Conservation (phyloP, 2,797 vertebrate genomes). For the Pristis pectinata region DNA sequence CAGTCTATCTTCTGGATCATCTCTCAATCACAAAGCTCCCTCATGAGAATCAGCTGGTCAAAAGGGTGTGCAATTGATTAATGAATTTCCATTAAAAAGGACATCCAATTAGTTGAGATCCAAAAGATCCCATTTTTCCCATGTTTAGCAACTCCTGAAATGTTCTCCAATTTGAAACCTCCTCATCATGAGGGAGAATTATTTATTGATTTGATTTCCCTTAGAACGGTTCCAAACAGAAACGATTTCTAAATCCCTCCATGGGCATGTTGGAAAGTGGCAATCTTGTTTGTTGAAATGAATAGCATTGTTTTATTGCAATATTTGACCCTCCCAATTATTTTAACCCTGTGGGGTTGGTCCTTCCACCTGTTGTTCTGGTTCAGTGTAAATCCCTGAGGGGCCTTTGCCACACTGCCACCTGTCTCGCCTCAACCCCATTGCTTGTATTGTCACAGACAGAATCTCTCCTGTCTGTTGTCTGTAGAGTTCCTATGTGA, state of each 20-base stretch:
- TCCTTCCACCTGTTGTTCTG: background rate
- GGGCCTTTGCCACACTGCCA: background rate
- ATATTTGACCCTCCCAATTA: background rate
- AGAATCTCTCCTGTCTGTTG: background rate
- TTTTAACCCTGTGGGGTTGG: background rate
- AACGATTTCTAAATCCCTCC: background rate
- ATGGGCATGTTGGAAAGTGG: background rate
- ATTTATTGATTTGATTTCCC: background rate
- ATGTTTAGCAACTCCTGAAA: background rate
- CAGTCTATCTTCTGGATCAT: background rate
- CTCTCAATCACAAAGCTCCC: background rate
- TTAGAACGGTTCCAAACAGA: background rate
- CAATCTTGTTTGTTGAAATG: background rate
- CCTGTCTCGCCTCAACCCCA: background rate
- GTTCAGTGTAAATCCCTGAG: background rate
- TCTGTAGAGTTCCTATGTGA: background rate
- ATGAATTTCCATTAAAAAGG: conserved; percentile 15
- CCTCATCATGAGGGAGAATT: background rate
- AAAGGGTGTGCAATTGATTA: background rate
- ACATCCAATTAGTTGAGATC: background rate
- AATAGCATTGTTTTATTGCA: background rate
- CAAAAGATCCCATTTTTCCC: background rate
- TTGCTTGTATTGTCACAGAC: background rate
- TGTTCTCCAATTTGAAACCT: background rate
- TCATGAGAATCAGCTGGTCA: background rate